Base-by-base conservation (phyloP, 30 jellyfish, hydroid and myxozoan genomes). In the Chrysaora quinquecirrha region DNA sequence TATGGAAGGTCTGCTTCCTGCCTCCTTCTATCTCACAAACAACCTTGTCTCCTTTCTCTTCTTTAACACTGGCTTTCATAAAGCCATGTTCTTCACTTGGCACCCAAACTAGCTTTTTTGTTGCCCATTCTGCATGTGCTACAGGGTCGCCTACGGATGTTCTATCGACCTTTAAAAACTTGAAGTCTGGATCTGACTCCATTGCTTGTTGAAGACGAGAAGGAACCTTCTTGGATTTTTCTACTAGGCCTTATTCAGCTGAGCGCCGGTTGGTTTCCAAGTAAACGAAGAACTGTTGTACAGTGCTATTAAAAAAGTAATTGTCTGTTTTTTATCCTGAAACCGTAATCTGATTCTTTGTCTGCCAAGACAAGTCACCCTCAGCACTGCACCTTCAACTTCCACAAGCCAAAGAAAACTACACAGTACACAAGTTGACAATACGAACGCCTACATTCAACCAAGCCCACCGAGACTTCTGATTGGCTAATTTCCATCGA, bases 1-100 rank as follows among this genome's bases (percentile, higher is more conserved):
- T 86, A 87, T 95, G 97, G 91, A 75, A 87, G 22, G 97, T 81
- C 34, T 81, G 97, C 48, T 85, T 81, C 61, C 86, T 95, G 33
- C 99, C 99, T 30, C 98, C 97, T 30, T 95, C 99, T 19, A 95
- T 56, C 81, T 89, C 98, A 50, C 90, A 87, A 71, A 80, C 69
- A 49, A 95, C 97, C 43, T 95, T 95, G 69, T 95, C 99, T 9
- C 99, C 99, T 49, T 95, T 90, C 76, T 95, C 99, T 65, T 95
- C 98, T 64, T 84, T 95, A 68, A 95, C 89, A 71, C 99, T 95
- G 34, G 98, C 99, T 34, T 98, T 78, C 10, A 75, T 56, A 72
- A 89, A 95, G 27, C 99, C 99, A 86, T 89, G 97, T 69, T 95
- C 99, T 52, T 95, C 99, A 82, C 97, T 89, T 30, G 99, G 99